phyloP scores from a whole-genome alignment of 2,797 vertebrate species.

The Pipistrellus pipistrellus region DNA sequence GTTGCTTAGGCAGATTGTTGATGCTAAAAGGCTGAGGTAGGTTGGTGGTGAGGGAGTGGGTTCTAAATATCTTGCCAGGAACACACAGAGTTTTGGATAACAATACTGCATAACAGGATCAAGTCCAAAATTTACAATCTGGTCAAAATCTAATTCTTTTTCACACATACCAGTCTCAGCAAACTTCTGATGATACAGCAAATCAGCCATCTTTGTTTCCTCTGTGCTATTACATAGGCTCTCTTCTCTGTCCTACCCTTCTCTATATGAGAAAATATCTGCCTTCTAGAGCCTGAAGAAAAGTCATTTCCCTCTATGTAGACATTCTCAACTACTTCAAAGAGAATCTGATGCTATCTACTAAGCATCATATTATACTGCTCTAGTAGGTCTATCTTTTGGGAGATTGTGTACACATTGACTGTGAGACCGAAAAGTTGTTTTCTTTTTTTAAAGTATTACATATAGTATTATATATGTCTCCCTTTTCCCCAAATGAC shows the following conservation, averaged over 20 bases:
- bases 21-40: slow-evolving; percentile 20
- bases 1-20: slow-evolving; percentile 40
- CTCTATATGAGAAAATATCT: background rate
- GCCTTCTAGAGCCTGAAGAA: background rate
- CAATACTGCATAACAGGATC: slow-evolving; percentile 54
- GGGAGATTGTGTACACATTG: background rate
- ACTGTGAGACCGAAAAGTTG: background rate
- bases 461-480: too few relatives aligned
- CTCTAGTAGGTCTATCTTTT: background rate
- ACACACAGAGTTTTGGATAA: slow-evolving; percentile 63
- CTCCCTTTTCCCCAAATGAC: too few relatives aligned
- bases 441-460: background rate
- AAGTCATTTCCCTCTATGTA: background rate
- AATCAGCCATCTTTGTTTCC: background rate
- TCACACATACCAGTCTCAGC: background rate
- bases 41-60: slow-evolving; percentile 59
- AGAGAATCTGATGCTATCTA: background rate
- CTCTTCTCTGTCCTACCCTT: background rate
- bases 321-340: background rate
- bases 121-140: slow-evolving; percentile 68
- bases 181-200: slow-evolving; percentile 59
- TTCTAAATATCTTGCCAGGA: slow-evolving; percentile 60
- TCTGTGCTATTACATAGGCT: background rate
- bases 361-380: background rate
- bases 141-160: slow-evolving; percentile 52